Base-by-base conservation (phyloP, 2,797 vertebrate species). In the Cryptoprocta ferox region DNA sequence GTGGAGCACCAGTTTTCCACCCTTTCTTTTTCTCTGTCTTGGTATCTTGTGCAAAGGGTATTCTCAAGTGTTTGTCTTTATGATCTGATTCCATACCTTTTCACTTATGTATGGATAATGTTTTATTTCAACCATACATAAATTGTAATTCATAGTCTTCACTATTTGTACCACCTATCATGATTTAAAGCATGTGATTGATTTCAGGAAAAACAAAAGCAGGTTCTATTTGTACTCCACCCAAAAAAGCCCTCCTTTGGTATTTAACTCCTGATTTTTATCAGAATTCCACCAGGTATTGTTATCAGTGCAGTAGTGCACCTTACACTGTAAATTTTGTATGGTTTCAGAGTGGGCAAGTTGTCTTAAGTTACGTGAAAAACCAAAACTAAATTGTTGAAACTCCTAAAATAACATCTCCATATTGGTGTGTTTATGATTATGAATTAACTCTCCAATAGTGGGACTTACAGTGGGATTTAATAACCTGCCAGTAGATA, bases 201-300 rank as follows among this genome's bases (percentile, higher is more conserved):
- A 19, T 83, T 79, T 91, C 71, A 59, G 82, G 39, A 39, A 94
- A 94, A 73, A 70, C 48, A 86, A 70, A 92, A 91, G 59, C 30
- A 89, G 12, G 53, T 35, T 87, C 28, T 78, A 2, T 61, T 65
- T 89, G 59, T 78, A 28, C 53, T 92, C 12, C 79, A 56, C 24
- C 65, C 28, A 71, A 84, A 84, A 79, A 75, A 97, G 63, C 53
- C 19, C 76, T n/a, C 5, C 56, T 83, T 83, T 87, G 37, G 16
- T 87, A 73, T 65, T 84, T 94, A 81, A 61, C 68, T 78, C 45
- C 32, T 50, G 73, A 18, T 73, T 94, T 84, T 89, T 65, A 70
- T 26, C 75, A 82, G 63, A 68, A 83, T 91, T 89, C 88, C 21
- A 82, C 26, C 37, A 86, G 65, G 12, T 94, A 26, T 89, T 68